These are phyloP conservation scores for Dendrocopos noguchii DNA, from an alignment of 2,113 vertebrate species.

Conservation along the genomic window DNA sequence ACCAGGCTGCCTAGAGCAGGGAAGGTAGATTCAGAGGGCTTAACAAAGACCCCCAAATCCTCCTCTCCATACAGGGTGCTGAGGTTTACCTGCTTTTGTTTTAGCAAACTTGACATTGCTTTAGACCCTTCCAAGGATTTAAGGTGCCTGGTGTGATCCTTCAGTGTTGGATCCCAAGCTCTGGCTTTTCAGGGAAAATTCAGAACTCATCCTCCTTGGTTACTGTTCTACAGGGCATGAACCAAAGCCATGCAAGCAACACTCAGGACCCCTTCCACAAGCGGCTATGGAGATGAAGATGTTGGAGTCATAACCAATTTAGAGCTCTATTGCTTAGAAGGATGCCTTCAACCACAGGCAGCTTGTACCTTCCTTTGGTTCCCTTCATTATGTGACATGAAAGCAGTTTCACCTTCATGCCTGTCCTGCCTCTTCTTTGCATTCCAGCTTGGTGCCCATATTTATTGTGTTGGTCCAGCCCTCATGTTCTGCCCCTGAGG, in stretches of 20 bases:
- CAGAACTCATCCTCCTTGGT: not conserved
- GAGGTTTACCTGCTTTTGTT: not conserved
- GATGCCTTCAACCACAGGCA: not conserved
- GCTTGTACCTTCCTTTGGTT: not conserved
- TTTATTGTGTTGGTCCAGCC: not conserved
- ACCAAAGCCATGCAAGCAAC: not conserved
- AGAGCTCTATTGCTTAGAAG: not conserved
- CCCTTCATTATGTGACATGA: not conserved
- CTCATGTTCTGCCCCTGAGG: not conserved
- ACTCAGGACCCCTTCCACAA: not conserved
- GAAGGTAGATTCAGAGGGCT: not conserved
- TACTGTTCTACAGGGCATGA: not conserved
- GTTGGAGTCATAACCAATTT: not conserved
- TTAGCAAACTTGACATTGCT: not conserved
- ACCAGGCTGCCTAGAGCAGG: not conserved
- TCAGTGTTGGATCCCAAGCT: not conserved
- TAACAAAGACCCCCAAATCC: not conserved
- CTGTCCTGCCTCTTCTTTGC: rapidly evolving
- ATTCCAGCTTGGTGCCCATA: not conserved
- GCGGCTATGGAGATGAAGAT: not conserved
- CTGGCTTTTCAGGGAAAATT: not conserved
- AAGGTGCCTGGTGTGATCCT: not conserved
- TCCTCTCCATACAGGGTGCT: not conserved
- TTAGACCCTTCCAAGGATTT: not conserved
- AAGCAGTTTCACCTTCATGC: not conserved